phyloP scores from a whole-genome alignment of 1,140 invertebrate species.

The Lerema accius region DNA sequence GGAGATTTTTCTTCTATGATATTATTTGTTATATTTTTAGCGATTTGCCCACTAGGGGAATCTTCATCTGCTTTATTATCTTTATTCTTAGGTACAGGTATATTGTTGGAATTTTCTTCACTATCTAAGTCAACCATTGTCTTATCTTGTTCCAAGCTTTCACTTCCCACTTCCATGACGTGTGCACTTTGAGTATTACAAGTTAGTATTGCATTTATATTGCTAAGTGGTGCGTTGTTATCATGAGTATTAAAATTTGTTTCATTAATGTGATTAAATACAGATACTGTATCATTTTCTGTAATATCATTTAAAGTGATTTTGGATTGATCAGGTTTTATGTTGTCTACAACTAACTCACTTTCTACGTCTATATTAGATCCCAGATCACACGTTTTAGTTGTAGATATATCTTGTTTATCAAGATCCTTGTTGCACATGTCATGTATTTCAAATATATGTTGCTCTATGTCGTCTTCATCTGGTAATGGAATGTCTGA shows the following conservation, averaged over 20 bases:
- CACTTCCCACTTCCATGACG: too few species aligned
- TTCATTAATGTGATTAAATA: neutral
- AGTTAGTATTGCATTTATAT: too few species aligned
- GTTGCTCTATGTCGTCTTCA: constrained; percentile 53
- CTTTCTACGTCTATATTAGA: neutral
- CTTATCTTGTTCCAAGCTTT: too few species aligned
- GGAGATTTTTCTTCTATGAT: neutral
- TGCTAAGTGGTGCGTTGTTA: too few species aligned
- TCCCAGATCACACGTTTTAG: neutral
- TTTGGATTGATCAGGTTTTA: neutral
- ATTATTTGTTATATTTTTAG: neutral
- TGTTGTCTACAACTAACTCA: neutral
- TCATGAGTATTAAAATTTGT: too few species aligned
- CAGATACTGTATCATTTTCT: neutral
- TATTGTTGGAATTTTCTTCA: neutral
- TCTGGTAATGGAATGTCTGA: constrained; percentile 57
- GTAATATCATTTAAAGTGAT: neutral
- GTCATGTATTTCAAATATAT: constrained; percentile 7
- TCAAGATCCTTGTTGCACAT: neutral
- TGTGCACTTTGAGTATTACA: neutral
- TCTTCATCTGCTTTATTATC: neutral
- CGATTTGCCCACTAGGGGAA: neutral
- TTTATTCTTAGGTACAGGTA: neutral
- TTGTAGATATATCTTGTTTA: constrained; percentile 6
- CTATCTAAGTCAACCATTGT: neutral